Evolutionary conservation across 2,888 invertebrate genomes (phyloP).

Genomic region (Drosophila anomalata): DNA sequence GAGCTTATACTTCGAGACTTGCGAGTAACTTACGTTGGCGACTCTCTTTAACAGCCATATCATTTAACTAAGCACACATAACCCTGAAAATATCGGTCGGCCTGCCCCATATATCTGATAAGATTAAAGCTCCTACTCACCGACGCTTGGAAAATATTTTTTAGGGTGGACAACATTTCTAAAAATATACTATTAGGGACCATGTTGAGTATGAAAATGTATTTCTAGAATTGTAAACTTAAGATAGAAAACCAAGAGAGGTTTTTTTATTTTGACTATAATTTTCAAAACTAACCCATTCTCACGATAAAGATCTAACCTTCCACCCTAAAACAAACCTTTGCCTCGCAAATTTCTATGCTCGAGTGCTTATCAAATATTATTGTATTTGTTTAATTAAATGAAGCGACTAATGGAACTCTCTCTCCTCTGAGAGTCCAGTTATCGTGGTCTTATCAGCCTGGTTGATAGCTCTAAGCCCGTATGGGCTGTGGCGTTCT

Average conservation of each 20-base stretch:
- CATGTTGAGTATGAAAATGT: too few species aligned
- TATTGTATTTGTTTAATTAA: constrained; percentile 5
- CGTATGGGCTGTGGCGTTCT: constrained; percentile 35
- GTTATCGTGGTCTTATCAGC: constrained; percentile 60
- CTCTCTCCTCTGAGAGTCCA: constrained; percentile 20
- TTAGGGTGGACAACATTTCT: constrained; percentile 7
- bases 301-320: neutral
- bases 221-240: too few species aligned
- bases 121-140: neutral
- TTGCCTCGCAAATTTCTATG: constrained; percentile 11
- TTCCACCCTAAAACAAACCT: neutral
- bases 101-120: neutral
- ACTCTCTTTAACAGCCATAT: neutral
- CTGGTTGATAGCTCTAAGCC: constrained; percentile 50
- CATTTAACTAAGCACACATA: constrained; percentile 3
- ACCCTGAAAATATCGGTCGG: constrained; percentile 5
- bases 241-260: too few species aligned
- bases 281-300: neutral
- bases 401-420: neutral
- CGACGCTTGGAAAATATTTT: neutral
- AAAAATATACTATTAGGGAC: neutral
- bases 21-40: neutral
- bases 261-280: too few species aligned
- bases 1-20: neutral
- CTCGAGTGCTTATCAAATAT: constrained; percentile 41